Evolutionary conservation across 2,888 invertebrate genomes (phyloP).

Genomic region (Drosophila flavopinicola): DNA sequence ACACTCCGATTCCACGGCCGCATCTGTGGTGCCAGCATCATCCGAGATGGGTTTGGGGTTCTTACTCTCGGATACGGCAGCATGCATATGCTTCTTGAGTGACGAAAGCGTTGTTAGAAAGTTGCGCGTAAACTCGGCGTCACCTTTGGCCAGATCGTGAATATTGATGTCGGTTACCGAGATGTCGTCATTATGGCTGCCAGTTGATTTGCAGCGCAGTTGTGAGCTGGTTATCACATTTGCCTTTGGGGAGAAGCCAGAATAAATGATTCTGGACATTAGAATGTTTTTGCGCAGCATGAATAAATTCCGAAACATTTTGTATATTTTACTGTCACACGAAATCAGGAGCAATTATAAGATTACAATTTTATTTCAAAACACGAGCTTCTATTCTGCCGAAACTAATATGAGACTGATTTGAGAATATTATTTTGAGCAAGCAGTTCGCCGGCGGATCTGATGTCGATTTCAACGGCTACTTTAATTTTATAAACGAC

Average conservation of each 20-base stretch:
- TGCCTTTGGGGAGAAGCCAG: constrained; percentile 17
- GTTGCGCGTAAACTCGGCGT: constrained; percentile 57
- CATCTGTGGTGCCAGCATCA: background rate
- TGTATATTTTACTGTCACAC: constrained; percentile 1
- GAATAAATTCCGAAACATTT: constrained; percentile 55
- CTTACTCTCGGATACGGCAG: background rate
- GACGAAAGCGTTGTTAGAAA: constrained; percentile 42
- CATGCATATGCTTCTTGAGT: background rate
- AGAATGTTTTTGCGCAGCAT: constrained; percentile 44
- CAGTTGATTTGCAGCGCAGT: background rate
- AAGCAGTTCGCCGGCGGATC: background rate
- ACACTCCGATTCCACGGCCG: background rate
- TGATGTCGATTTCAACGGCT: constrained; percentile 27
- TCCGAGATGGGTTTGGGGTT: too few species aligned
- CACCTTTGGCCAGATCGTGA: constrained; percentile 49
- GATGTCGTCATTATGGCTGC: background rate
- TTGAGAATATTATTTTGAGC: background rate
- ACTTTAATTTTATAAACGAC: constrained; percentile 10
- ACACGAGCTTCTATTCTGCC: constrained; percentile 31
- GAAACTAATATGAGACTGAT: constrained; percentile 26
- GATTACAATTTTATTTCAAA: constrained; percentile 29
- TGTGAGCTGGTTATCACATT: constrained; percentile 16
- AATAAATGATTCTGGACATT: constrained; percentile 11
- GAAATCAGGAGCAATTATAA: constrained; percentile 1
- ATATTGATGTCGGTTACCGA: constrained; percentile 53